Evolutionary conservation across 1,140 invertebrate genomes (phyloP).

Genomic region (Idris sp.): DNA sequence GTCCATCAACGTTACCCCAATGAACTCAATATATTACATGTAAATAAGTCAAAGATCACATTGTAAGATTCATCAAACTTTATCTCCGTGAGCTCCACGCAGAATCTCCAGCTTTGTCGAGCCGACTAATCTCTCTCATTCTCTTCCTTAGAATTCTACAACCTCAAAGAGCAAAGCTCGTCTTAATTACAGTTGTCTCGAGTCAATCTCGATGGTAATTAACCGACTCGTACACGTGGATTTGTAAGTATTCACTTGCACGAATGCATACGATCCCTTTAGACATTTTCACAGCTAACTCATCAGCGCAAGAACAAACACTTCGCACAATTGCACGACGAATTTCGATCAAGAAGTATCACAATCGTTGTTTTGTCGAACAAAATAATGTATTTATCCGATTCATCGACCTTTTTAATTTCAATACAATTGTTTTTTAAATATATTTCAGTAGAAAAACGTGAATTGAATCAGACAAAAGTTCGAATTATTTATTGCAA

Average conservation of each 20-base stretch:
- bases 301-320: slow-evolving; percentile 58
- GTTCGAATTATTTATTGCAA: too few relatives aligned
- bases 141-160: slow-evolving; percentile 61
- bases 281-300: slow-evolving; percentile 60
- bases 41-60: slow-evolving; percentile 74
- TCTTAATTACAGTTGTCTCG: slow-evolving; percentile 78
- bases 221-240: slow-evolving; percentile 64
- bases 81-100: slow-evolving; percentile 51
- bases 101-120: slow-evolving; percentile 56
- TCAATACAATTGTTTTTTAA: too few relatives aligned
- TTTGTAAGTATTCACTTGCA: slow-evolving; percentile 62
- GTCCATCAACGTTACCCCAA: slow-evolving; percentile 58
- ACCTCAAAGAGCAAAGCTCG: slow-evolving; percentile 74
- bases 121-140: slow-evolving; percentile 54
- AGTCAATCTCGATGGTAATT: slow-evolving; percentile 79
- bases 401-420: too few relatives aligned
- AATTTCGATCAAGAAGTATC: slow-evolving; percentile 29
- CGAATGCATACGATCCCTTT: slow-evolving; percentile 51
- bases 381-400: too few relatives aligned
- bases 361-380: too few relatives aligned
- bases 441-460: too few relatives aligned
- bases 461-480: too few relatives aligned
- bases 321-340: slow-evolving; percentile 32
- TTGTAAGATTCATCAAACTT: slow-evolving; percentile 65
- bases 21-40: slow-evolving; percentile 73